phyloP scores from a whole-genome alignment of 2,113 vertebrate genomes.

The Brachyhypopomus gauderio region DNA sequence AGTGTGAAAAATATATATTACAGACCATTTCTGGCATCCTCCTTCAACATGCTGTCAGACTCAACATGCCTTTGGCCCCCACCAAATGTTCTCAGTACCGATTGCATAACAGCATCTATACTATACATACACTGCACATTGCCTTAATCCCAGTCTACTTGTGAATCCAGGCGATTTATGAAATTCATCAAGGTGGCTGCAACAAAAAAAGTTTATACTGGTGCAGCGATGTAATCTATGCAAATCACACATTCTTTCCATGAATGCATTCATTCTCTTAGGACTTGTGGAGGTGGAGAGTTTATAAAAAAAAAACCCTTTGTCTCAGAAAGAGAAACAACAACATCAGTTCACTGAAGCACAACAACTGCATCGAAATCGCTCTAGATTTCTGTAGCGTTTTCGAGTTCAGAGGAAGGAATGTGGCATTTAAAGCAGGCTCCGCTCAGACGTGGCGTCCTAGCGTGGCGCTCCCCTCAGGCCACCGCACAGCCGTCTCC shows the following conservation, averaged over 20 bases:
- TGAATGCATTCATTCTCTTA: constrained; percentile 36
- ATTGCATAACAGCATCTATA: constrained; percentile 6
- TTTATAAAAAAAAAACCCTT: constrained; percentile 24
- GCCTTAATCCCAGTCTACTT: constrained; percentile 16
- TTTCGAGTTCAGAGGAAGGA: constrained; percentile 39
- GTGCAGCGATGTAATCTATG: constrained; percentile 27
- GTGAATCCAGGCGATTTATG: constrained; percentile 11
- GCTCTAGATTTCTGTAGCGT: neutral
- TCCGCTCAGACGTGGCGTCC: constrained; percentile 9
- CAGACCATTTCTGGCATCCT: constrained; percentile 36
- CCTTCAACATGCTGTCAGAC: neutral
- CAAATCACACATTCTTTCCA: constrained; percentile 34
- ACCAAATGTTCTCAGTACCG: constrained; percentile 31
- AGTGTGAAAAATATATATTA: constrained; percentile 32
- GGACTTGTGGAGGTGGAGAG: constrained; percentile 30
- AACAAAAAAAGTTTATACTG: constrained; percentile 25
- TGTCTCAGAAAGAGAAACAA: constrained; percentile 32
- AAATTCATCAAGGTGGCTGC: constrained; percentile 33
- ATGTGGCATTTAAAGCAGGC: constrained; percentile 40
- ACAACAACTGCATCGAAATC: constrained; percentile 4
- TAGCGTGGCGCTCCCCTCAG: constrained; percentile 15
- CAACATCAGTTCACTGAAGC: constrained; percentile 22
- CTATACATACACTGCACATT: neutral
- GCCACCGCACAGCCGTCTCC: constrained; percentile 33
- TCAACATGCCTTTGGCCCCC: neutral